phyloP scores from a whole-genome alignment of 92 coral and sea anemone genomes.

The Phenganax marumi region DNA sequence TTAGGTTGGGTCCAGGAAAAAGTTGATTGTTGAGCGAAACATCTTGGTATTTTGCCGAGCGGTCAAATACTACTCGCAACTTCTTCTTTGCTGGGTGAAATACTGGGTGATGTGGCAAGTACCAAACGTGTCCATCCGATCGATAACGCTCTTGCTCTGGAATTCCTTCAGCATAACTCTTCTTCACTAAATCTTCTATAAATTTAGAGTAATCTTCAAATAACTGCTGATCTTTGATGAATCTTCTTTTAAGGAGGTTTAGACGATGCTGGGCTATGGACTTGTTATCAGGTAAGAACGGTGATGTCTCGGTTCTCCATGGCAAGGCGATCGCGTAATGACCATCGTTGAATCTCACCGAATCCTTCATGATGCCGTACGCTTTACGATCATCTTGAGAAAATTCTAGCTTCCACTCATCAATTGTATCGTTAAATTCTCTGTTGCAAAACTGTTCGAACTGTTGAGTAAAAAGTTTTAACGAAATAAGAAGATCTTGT shows the following conservation, averaged over 20 bases:
- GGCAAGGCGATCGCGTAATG: neutral
- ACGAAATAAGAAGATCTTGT: too few relatives aligned
- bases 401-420: neutral
- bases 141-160: neutral
- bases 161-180: neutral
- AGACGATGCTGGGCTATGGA: neutral
- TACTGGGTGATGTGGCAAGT: conserved; percentile 6
- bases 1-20: neutral
- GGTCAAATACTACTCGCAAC: too few relatives aligned
- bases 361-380: neutral
- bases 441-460: neutral
- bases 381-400: conserved; percentile 4
- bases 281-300: neutral
- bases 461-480: neutral
- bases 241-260: neutral
- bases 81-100: neutral
- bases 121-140: conserved; percentile 2
- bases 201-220: neutral
- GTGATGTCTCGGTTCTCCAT: neutral
- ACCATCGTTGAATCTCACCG: neutral
- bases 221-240: neutral
- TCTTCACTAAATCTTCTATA: neutral
- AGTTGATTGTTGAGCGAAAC: conserved; percentile 5
- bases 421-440: neutral
- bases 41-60: neutral